These are phyloP conservation scores for Tachysurus vachellii DNA, from an alignment of 2,113 vertebrate genomes.

Conservation along the genomic window DNA sequence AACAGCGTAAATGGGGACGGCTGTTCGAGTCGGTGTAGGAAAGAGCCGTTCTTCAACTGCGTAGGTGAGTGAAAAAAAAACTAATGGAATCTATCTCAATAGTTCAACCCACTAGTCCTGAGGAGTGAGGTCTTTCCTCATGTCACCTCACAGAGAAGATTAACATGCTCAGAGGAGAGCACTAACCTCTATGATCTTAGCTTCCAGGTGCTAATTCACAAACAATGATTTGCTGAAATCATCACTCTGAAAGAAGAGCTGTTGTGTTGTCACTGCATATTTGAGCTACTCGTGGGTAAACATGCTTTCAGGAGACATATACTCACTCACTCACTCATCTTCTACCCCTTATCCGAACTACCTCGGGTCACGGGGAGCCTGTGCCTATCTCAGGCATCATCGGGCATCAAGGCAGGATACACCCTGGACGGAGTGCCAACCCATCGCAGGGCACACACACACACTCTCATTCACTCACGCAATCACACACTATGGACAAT, in stretches of 20 bases:
- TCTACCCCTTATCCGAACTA: too few relatives aligned
- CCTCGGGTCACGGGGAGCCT: too few relatives aligned
- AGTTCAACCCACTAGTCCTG: not conserved
- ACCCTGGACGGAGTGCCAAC: too few relatives aligned
- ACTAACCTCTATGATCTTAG: not conserved
- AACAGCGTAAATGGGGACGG: slow-evolving; percentile 92
- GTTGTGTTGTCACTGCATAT: not conserved
- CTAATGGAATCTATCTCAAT: not conserved
- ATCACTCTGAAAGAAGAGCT: not conserved
- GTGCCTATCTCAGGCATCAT: too few relatives aligned
- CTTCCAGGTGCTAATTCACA: not conserved
- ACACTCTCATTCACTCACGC: too few relatives aligned
- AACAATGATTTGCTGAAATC: not conserved
- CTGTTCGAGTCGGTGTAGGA: slow-evolving; percentile 90
- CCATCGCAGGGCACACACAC: too few relatives aligned
- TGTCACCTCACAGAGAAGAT: not conserved
- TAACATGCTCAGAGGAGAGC: not conserved
- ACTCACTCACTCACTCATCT: not conserved
- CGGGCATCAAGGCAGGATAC: too few relatives aligned
- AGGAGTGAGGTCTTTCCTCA: not conserved
- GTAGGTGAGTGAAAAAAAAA: slow-evolving; percentile 78
- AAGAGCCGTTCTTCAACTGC: slow-evolving; percentile 93
- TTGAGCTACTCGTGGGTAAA: not conserved
- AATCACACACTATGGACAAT: too few relatives aligned
- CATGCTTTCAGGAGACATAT: not conserved